These are phyloP conservation scores for Drosophila neotestacea DNA, from an alignment of 2,888 invertebrate species.

Conservation along the genomic window DNA sequence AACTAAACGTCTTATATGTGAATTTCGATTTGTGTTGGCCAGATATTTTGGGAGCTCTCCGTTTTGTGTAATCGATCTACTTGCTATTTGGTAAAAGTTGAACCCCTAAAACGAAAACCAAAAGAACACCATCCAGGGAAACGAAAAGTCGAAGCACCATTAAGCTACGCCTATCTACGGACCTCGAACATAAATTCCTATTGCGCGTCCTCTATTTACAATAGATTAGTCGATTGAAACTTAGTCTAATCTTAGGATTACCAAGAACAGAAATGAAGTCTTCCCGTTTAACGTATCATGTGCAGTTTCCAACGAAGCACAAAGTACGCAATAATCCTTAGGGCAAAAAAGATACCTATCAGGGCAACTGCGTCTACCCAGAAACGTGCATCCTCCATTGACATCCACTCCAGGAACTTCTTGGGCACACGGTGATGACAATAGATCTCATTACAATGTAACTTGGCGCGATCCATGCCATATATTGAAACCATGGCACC, in stretches of 20 bases:
- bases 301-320: constrained; percentile 92
- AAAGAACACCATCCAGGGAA: constrained; percentile 25
- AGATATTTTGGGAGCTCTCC: constrained; percentile 11
- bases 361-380: constrained; percentile 95
- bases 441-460: constrained; percentile 93
- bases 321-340: constrained; percentile 92
- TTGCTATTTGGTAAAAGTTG: constrained; percentile 21
- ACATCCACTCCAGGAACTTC: constrained; percentile 94
- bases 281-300: constrained; percentile 84
- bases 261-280: neutral
- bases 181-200: constrained; percentile 38
- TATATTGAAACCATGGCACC: constrained; percentile 96
- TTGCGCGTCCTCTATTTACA: constrained; percentile 48
- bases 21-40: constrained; percentile 31
- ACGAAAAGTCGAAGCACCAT: constrained; percentile 53
- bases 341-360: constrained; percentile 91
- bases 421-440: constrained; percentile 93
- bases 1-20: constrained; percentile 13
- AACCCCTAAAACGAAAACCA: constrained; percentile 8
- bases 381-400: constrained; percentile 91
- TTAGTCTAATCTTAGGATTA: constrained; percentile 31
- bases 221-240: constrained; percentile 29
- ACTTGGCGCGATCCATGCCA: constrained; percentile 92
- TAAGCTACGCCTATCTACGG: constrained; percentile 48
- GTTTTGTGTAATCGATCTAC: constrained; percentile 12